phyloP scores from a whole-genome alignment of 2,888 invertebrate species.

The Caprella mutica region DNA sequence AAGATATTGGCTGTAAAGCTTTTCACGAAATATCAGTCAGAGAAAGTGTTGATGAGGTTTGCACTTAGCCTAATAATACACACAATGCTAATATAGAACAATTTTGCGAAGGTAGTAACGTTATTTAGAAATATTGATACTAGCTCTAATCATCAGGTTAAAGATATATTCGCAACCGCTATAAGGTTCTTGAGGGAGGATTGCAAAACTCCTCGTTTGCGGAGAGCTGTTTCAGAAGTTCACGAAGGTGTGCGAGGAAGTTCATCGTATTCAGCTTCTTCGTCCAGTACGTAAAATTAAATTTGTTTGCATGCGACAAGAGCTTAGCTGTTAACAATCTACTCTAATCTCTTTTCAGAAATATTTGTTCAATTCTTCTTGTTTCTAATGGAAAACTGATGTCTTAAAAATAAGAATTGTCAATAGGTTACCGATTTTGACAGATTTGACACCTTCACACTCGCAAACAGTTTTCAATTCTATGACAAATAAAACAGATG shows the following conservation, averaged over 20 bases:
- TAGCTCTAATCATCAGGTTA: conserved; percentile 48
- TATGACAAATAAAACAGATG: too few relatives aligned
- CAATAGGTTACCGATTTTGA: too few relatives aligned
- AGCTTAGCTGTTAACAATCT: too few relatives aligned
- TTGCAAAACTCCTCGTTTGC: conserved; percentile 55
- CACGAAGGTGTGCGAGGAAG: conserved; percentile 10
- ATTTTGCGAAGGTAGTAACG: not conserved
- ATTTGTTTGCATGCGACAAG: not conserved
- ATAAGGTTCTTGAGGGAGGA: conserved; percentile 63
- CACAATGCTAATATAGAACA: not conserved
- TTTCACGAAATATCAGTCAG: conserved; percentile 76
- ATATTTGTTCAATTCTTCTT: not conserved
- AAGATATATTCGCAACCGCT: conserved; percentile 61
- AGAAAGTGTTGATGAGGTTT: conserved; percentile 66
- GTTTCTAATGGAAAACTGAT: too few relatives aligned
- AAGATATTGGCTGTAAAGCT: conserved; percentile 66
- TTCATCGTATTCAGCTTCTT: not conserved
- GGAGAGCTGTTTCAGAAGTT: conserved; percentile 48
- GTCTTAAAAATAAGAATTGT: too few relatives aligned
- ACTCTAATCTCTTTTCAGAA: too few relatives aligned
- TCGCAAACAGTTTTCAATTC: too few relatives aligned
- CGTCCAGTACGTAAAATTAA: not conserved
- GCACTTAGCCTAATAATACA: not conserved
- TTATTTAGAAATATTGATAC: conserved; percentile 11
- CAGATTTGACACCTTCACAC: too few relatives aligned